phyloP scores from a whole-genome alignment of 2,113 vertebrate species.

The Lichenostomus cassidix region DNA sequence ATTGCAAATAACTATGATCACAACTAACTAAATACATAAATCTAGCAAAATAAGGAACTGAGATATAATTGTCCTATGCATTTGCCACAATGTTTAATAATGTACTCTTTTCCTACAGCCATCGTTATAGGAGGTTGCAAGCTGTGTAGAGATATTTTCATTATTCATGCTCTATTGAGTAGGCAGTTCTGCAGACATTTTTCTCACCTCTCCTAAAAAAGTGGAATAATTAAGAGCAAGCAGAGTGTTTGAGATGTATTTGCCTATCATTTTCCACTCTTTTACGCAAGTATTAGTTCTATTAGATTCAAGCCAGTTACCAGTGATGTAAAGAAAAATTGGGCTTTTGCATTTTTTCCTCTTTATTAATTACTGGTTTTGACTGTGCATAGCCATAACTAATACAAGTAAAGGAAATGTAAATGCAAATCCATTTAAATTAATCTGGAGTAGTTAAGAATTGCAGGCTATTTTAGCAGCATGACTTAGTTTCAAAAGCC shows the following conservation, averaged over 20 bases:
- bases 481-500: slow-evolving; percentile 26
- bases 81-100: slow-evolving; percentile 35
- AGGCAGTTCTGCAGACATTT: slow-evolving; percentile 51
- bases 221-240: slow-evolving; percentile 56
- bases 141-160: slow-evolving; percentile 42
- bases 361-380: slow-evolving; percentile 46
- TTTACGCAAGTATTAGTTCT: background rate
- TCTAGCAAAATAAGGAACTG: slow-evolving; percentile 26
- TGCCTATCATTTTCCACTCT: slow-evolving; percentile 25
- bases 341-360: slow-evolving; percentile 2
- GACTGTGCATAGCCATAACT: slow-evolving; percentile 3
- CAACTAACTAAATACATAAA: slow-evolving; percentile 34
- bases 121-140: background rate
- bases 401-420: slow-evolving; percentile 34
- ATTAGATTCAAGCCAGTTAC: slow-evolving; percentile 13
- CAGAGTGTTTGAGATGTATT: slow-evolving; percentile 18
- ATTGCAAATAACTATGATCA: slow-evolving; percentile 23
- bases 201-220: slow-evolving; percentile 48
- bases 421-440: slow-evolving; percentile 50
- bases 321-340: background rate
- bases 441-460: slow-evolving; percentile 44
- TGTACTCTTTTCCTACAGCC: background rate
- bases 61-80: slow-evolving; percentile 2
- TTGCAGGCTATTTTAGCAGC: slow-evolving; percentile 37
- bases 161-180: slow-evolving; percentile 53